Conservation (phyloP, 2,888 invertebrate genomes). For the Cyaniris semiargus region DNA sequence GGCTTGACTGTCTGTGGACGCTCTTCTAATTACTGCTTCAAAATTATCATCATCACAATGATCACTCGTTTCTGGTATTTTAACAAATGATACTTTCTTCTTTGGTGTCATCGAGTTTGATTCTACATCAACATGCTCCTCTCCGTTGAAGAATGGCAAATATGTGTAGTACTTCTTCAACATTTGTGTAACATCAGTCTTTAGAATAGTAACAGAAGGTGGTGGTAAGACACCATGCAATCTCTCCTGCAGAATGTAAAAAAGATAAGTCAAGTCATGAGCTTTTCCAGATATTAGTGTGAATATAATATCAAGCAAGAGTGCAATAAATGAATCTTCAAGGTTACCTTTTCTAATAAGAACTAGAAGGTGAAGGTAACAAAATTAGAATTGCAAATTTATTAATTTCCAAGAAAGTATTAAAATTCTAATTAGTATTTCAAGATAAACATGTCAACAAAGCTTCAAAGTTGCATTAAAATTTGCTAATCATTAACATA, state of each 20-base stretch:
- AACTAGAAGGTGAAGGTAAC: background rate
- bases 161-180: conserved; percentile 80
- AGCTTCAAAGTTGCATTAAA: background rate
- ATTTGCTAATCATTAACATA: background rate
- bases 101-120: conserved; percentile 62
- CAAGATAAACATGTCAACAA: background rate
- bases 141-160: conserved; percentile 71
- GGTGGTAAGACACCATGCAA: conserved; percentile 87
- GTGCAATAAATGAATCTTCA: background rate
- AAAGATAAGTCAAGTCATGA: background rate
- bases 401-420: background rate
- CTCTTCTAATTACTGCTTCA: background rate
- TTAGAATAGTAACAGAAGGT: conserved; percentile 85
- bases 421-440: background rate
- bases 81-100: conserved; percentile 66
- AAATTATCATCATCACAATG: background rate
- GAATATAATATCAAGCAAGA: background rate
- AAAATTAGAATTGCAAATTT: background rate
- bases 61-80: conserved; percentile 54
- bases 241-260: conserved; percentile 70
- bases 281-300: background rate
- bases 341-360: background rate
- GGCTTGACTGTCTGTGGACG: background rate
- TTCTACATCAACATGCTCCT: conserved; percentile 54
- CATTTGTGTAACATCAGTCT: conserved; percentile 84